phyloP scores from a whole-genome alignment of 2,113 vertebrate genomes.

The Pyrgilauda ruficollis region DNA sequence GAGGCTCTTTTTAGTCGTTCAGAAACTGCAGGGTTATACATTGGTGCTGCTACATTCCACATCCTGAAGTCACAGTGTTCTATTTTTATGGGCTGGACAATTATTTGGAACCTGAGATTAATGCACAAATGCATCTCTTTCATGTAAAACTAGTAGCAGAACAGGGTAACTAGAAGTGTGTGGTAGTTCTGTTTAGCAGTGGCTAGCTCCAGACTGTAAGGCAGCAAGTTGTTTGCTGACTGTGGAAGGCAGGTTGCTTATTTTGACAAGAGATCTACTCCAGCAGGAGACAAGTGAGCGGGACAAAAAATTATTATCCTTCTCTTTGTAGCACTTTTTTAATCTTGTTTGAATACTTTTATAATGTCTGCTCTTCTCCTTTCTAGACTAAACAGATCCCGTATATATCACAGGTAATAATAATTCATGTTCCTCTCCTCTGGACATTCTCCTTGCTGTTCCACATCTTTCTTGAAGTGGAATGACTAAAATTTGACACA shows the following conservation, averaged over 20 bases:
- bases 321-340: not conserved
- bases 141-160: not conserved
- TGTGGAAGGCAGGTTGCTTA: not conserved
- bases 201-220: not conserved
- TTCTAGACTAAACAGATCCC: constrained; percentile 61
- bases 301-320: not conserved
- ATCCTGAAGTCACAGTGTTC: not conserved
- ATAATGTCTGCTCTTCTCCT: constrained; percentile 53
- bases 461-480: not conserved
- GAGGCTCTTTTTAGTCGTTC: not conserved
- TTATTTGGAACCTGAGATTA: not conserved
- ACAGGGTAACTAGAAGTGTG: not conserved
- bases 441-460: not conserved
- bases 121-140: not conserved
- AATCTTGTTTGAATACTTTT: not conserved
- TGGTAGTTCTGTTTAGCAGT: not conserved
- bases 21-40: not conserved
- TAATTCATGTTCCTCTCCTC: not conserved
- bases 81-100: not conserved
- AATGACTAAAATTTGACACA: not conserved
- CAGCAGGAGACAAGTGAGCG: not conserved
- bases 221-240: not conserved
- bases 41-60: not conserved
- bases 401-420: constrained; percentile 52
- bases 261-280: not conserved